Evolutionary conservation across 2,113 vertebrate genomes (phyloP).

Genomic region (Aplodontia rufa): DNA sequence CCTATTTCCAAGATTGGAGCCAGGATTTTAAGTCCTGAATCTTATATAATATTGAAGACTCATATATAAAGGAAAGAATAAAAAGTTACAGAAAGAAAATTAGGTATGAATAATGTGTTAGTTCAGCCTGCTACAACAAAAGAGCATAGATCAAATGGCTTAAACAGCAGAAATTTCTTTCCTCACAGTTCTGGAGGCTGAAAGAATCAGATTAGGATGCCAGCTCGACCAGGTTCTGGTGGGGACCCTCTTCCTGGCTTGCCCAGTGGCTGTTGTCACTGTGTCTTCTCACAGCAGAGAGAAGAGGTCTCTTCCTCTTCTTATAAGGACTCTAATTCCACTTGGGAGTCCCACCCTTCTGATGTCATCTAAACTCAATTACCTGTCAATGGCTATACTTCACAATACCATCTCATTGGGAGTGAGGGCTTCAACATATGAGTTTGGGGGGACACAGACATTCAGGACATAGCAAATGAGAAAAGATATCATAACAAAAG

Average conservation of each 20-base stretch:
- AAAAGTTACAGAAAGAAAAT: background rate
- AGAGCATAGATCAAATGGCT: background rate
- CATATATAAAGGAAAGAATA: background rate
- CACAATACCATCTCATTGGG: background rate
- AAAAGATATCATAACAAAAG: background rate
- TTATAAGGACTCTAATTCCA: background rate
- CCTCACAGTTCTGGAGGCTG: too few relatives aligned
- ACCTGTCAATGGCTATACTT: background rate
- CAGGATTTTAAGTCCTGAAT: background rate
- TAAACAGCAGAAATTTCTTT: too few relatives aligned
- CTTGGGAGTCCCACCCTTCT: background rate
- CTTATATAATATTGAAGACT: background rate
- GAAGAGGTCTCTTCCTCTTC: too few relatives aligned
- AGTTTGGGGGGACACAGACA: too few relatives aligned
- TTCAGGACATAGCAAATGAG: background rate
- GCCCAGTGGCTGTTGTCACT: background rate
- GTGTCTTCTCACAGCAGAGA: too few relatives aligned
- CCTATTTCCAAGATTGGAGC: background rate
- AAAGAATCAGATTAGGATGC: background rate
- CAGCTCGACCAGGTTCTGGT: background rate
- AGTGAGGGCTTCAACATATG: too few relatives aligned
- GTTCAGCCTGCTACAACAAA: background rate
- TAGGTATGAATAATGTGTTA: background rate
- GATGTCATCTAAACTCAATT: background rate
- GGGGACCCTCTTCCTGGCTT: background rate